Evolutionary conservation across 2,113 vertebrate species (phyloP), one percentile per base, ranked within the genome.

Genomic region (Mesembrinibis cayennensis): DNA sequence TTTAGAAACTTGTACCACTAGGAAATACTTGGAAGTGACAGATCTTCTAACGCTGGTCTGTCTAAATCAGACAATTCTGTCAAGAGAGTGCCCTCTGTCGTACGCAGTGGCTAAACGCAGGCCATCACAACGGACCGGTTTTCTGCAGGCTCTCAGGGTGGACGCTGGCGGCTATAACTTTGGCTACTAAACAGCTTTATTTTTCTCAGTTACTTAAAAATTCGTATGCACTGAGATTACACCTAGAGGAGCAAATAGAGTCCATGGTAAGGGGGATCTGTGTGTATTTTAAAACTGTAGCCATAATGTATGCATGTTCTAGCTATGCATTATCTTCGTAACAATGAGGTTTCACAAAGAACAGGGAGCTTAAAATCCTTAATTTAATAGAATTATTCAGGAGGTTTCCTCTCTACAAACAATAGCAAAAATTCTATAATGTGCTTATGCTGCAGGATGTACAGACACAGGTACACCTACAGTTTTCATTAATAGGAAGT

Each of bases 61-160:
- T 36, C 34, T 49, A n/a, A 25, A 45, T 6, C 15, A 22, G 25
- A 1, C 61, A 34, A 20, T 16, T 72, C 66, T 21, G 78, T 27
- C 66, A 17, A 72, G 20, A 70, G 79, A 67, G 93, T 74, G 95
- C 94, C 82, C 92, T 90, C 95, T 83, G 74, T 84, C 42, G 95
- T 32, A 3, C 13, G 10, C 10, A 17, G 9, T 9, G 40, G 52
- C 45, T 17, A 56, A 83, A 52, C 26, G 52, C 86, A 83, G 1
- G n/a, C 9, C 27, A 11, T 8, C 32, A 5, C 34, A 5, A 9
- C 3, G 0, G 36, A 15, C 29, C 2, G 1, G 7, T 34, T 11
- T 47, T 30, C 67, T 38, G 52, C 32, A 15, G 42, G 30, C 20
- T 26, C 20, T 7, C 65, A 5, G n/a, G 11, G 16, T 26, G 32